Base-by-base conservation (phyloP, 2,797 vertebrate species). In the Synaphobranchus kaupii region DNA sequence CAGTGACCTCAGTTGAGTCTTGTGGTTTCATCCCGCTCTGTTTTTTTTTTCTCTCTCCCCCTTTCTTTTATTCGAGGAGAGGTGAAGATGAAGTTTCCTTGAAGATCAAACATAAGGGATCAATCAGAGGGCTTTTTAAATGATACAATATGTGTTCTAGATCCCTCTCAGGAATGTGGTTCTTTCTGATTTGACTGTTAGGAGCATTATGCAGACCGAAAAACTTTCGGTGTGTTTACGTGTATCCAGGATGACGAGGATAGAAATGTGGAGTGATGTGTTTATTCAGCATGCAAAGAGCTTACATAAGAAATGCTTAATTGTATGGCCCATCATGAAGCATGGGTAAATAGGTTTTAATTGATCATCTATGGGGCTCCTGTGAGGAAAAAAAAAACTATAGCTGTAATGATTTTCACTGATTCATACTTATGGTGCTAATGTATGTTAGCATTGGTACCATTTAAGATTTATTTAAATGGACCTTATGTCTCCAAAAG, bases 1-100 rank as follows among this genome's bases (percentile, higher is more conserved):
- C 93, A 94, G 90, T 94, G 88, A 93, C 92, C 85, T 92, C 94
- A 91, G 94, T 94, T 86, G 92, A 91, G 93, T 93, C 92, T 92
- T 94, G 93, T 94, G 94, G 94, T 94, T 96, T 91, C 90, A 86
- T 90, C 54, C 31, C 71, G 86, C 84, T 87, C 25, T 91, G 50
- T 89, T 93, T 90, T 93, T 91, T 94, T 89, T 92, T 88, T 90
- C 86, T 87, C 90, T 90, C 85, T 91, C 22, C 47, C 78, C 47
- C 22, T 54, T 54, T 54, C 22, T 25, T 48, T 93, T 94, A n/a
- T 58, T 95, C 92, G 91, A 91, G 94, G 94, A 94, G 93, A 94
- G 92, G 90, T 95, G 89, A 93, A 91, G 91, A 88, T 93, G 88
- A 91, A 91, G 91, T 96, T 95, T 96, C 92, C 93, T 93, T 91